Percentiles rank a stretch among this genome's conserved stretches.
Evolutionary conservation across 2,888 invertebrate species (phyloP).

Genomic region (Bimastos eiseni): DNA sequence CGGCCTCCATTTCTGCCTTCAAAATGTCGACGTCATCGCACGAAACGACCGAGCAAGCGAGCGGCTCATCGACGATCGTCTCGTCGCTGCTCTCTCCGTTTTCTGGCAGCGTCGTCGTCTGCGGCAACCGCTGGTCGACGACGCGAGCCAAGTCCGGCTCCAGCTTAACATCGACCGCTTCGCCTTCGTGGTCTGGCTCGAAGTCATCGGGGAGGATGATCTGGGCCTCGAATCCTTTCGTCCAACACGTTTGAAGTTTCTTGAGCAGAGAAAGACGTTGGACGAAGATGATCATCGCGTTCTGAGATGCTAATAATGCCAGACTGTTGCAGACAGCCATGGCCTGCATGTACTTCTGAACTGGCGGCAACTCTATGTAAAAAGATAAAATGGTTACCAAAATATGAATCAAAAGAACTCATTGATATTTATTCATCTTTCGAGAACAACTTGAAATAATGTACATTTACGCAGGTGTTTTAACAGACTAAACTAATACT

Average conservation of each 20-base stretch:
- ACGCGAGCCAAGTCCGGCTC: background rate
- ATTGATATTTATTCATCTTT: too few relatives aligned
- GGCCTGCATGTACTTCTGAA: conserved; percentile 6
- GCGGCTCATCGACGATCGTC: background rate
- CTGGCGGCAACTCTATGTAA: background rate
- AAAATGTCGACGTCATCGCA: background rate
- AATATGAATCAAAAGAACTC: too few relatives aligned
- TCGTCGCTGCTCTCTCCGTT: background rate
- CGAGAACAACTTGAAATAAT: too few relatives aligned
- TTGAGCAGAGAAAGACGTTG: background rate
- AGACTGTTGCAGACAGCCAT: background rate
- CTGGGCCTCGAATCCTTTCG: background rate
- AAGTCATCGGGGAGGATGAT: background rate
- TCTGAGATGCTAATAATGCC: background rate
- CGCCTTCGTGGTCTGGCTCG: background rate
- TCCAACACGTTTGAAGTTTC: background rate
- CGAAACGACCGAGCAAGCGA: background rate
- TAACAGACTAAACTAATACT: too few relatives aligned
- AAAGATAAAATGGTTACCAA: too few relatives aligned
- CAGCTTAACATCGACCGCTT: background rate
- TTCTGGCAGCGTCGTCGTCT: background rate
- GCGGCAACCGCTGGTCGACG: background rate
- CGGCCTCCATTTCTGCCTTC: background rate
- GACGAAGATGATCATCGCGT: background rate
- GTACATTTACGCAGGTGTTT: too few relatives aligned